Evolutionary conservation across 1,140 invertebrate genomes (phyloP).

Genomic region (Brachionus paranguensis): DNA sequence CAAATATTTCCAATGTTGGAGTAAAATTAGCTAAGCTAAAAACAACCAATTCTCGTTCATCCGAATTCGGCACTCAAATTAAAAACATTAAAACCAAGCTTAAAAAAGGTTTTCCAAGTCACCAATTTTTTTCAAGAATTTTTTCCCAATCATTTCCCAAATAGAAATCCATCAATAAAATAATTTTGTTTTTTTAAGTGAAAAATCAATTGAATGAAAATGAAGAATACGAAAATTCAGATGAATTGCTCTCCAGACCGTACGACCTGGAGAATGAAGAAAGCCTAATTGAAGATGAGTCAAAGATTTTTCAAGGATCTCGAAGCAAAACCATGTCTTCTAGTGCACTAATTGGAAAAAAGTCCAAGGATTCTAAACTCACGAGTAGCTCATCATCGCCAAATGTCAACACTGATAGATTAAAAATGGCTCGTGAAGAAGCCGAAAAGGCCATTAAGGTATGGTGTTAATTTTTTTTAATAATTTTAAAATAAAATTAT

Average conservation of each 20-base stretch:
- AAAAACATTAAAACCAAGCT: conserved; percentile 20
- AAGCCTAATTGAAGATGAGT: neutral
- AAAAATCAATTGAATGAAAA: neutral
- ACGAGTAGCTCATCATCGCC: neutral
- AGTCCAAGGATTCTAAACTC: neutral
- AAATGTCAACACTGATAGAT: conserved; percentile 11
- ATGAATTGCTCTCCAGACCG: neutral
- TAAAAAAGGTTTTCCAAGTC: neutral
- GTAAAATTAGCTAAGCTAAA: conserved; percentile 19
- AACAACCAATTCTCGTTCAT: neutral
- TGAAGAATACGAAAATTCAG: neutral
- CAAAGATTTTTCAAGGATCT: neutral
- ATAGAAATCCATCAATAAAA: neutral
- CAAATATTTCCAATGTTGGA: conserved; percentile 19
- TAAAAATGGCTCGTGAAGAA: conserved; percentile 41
- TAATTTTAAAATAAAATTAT: no score
- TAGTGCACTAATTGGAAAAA: neutral
- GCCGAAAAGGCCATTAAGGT: conserved; percentile 40
- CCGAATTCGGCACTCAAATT: neutral
- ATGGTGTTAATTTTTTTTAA: neutral
- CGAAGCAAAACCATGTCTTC: conserved; percentile 27
- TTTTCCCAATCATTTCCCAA: neutral
- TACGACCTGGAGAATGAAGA: neutral
- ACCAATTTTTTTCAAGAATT: neutral
- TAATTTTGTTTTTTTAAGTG: neutral